A percentile compares a stretch with the other conserved stretches of the same genome.
Conservation (phyloP, 2,113 vertebrate genomes). For the Vulpes ferrilata region DNA sequence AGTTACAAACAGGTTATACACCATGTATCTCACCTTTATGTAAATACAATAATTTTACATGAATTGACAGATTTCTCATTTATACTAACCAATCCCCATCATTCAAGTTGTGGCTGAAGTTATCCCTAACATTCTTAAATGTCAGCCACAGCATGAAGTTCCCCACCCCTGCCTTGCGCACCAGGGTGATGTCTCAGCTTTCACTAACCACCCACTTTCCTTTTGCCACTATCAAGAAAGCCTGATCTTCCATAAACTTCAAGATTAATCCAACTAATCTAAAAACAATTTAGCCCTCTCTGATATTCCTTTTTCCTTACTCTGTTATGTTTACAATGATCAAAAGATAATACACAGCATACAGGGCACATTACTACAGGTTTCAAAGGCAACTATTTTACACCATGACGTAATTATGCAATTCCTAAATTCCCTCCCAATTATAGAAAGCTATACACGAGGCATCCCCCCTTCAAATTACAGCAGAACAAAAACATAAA, state of each 20-base stretch:
- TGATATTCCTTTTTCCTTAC: neutral
- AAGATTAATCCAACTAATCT: slow-evolving; percentile 60
- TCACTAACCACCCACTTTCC: neutral
- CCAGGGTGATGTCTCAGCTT: neutral
- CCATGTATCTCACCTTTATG: neutral
- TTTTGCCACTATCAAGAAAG: neutral
- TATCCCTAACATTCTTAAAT: neutral
- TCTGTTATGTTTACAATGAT: neutral
- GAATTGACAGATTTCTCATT: neutral
- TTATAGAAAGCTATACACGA: neutral
- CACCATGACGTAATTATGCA: slow-evolving; percentile 11
- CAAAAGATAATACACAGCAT: neutral
- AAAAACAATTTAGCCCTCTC: neutral
- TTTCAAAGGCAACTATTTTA: slow-evolving; percentile 61
- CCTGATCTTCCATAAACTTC: slow-evolving; percentile 27
- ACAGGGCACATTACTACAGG: neutral
- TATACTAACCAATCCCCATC: neutral
- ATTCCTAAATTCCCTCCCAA: slow-evolving; percentile 16
- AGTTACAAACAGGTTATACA: neutral
- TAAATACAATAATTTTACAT: slow-evolving; percentile 3
- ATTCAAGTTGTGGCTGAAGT: neutral
- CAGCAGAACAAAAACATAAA: slow-evolving; percentile 43
- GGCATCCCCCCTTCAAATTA: slow-evolving; percentile 40
- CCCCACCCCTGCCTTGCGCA: neutral
- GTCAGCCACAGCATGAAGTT: neutral